Conservation (phyloP, 2,888 invertebrate genomes). For the Drosophila sordidapex region DNA sequence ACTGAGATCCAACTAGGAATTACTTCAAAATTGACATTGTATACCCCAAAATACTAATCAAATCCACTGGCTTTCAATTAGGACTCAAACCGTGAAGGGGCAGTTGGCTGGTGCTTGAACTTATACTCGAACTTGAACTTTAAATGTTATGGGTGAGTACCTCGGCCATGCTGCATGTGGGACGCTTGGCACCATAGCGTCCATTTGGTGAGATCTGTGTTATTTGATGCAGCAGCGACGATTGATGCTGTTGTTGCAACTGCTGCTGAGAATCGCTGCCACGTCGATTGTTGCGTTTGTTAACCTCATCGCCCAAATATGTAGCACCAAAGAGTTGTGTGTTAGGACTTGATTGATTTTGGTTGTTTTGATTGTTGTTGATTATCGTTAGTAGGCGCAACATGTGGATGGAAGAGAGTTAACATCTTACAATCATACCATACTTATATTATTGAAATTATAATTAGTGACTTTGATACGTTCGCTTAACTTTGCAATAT, state of each 20-base stretch:
- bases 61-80: not conserved
- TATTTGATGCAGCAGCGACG: slow-evolving; percentile 74
- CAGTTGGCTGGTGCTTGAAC: not conserved
- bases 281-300: slow-evolving; percentile 65
- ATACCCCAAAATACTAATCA: not conserved
- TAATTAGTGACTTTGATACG: slow-evolving; percentile 30
- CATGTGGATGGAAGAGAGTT: slow-evolving; percentile 69
- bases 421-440: slow-evolving; percentile 30
- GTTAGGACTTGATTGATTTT: slow-evolving; percentile 83
- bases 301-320: slow-evolving; percentile 81
- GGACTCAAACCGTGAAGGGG: not conserved
- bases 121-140: slow-evolving; percentile 2
- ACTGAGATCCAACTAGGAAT: slow-evolving; percentile 27
- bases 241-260: slow-evolving; percentile 28
- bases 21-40: not conserved
- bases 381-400: slow-evolving; percentile 63
- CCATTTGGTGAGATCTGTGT: slow-evolving; percentile 86
- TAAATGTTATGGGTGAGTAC: slow-evolving; percentile 82
- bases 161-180: slow-evolving; percentile 89
- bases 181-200: slow-evolving; percentile 88
- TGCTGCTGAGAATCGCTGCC: slow-evolving; percentile 51
- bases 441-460: slow-evolving; percentile 12
- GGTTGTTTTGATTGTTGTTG: slow-evolving; percentile 43
- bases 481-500: slow-evolving; percentile 19
- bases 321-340: slow-evolving; percentile 85